phyloP scores from a whole-genome alignment of 1,140 invertebrate genomes.

The Propsilocerus akamusi region DNA sequence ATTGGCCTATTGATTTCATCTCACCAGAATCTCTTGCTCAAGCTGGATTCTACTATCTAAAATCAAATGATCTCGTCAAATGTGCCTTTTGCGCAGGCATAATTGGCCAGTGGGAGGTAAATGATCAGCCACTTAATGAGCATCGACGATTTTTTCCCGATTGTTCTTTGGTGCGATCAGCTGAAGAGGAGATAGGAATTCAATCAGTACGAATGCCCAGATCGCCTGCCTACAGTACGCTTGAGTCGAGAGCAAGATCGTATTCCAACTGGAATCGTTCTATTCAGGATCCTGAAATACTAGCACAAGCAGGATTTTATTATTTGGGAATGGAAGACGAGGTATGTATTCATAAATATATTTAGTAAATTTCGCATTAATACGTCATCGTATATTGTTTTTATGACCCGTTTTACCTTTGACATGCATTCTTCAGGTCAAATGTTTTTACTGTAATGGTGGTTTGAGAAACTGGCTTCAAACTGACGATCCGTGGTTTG shows the following conservation, averaged over 20 bases:
- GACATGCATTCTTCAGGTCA: conserved; percentile 35
- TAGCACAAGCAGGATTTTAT: conserved; percentile 61
- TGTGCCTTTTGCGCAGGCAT: conserved; percentile 69
- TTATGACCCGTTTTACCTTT: conserved; percentile 30
- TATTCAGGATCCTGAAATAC: conserved; percentile 39
- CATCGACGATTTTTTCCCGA: conserved; percentile 50
- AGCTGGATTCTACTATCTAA: conserved; percentile 61
- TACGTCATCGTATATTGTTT: conserved; percentile 8
- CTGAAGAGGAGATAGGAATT: conserved; percentile 34
- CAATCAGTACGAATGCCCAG: conserved; percentile 39
- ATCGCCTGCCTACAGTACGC: conserved; percentile 36
- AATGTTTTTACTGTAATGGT: conserved; percentile 84
- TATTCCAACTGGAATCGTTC: conserved; percentile 41
- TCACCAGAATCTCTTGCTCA: conserved; percentile 49
- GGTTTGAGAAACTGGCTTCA: conserved; percentile 70
- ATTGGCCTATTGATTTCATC: conserved; percentile 44
- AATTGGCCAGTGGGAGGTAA: conserved; percentile 47
- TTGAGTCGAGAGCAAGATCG: conserved; percentile 39
- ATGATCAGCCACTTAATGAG: conserved; percentile 53
- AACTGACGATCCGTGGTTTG: conserved; percentile 70
- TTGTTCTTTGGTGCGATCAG: conserved; percentile 31
- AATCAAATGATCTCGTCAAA: conserved; percentile 38
- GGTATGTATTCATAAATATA: conserved; percentile 8
- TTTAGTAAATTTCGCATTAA: conserved; percentile 6
- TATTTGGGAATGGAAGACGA: conserved; percentile 35